Conservation (phyloP, 2,797 vertebrate genomes). For the Myripristis murdjan region DNA sequence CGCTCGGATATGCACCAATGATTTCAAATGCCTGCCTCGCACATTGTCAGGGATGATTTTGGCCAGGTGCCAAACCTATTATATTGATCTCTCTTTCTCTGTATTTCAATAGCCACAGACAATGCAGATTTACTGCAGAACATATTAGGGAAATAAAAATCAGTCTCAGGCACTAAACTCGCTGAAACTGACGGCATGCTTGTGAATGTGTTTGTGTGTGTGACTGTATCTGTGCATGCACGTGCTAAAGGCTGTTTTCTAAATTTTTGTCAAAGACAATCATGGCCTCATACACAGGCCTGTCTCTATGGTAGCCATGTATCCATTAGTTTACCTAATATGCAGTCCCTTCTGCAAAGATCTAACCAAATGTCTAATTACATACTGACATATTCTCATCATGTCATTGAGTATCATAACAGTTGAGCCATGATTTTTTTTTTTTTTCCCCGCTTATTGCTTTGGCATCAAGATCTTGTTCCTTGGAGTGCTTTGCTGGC, state of each 20-base stretch:
- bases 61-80: constrained; percentile 88
- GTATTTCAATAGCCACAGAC: constrained; percentile 87
- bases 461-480: constrained; percentile 79
- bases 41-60: constrained; percentile 87
- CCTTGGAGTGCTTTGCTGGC: constrained; percentile 83
- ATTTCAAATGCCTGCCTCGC: constrained; percentile 87
- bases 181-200: constrained; percentile 69
- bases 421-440: constrained; percentile 74
- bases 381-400: constrained; percentile 73
- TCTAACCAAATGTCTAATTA: constrained; percentile 74
- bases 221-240: not conserved
- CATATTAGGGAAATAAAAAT: constrained; percentile 88
- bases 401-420: constrained; percentile 76
- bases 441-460: constrained; percentile 76
- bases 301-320: constrained; percentile 44
- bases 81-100: constrained; percentile 90
- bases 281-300: constrained; percentile 47
- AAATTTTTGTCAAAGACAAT: constrained; percentile 55
- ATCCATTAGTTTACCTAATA: constrained; percentile 60
- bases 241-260: constrained; percentile 32
- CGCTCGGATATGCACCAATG: constrained; percentile 86
- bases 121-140: constrained; percentile 87
- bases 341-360: constrained; percentile 25
- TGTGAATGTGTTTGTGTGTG: constrained; percentile 28
- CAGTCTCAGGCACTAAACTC: constrained; percentile 73